Evolutionary conservation across 2,888 invertebrate species (phyloP).

Genomic region (Rotaria magnacalcarata): DNA sequence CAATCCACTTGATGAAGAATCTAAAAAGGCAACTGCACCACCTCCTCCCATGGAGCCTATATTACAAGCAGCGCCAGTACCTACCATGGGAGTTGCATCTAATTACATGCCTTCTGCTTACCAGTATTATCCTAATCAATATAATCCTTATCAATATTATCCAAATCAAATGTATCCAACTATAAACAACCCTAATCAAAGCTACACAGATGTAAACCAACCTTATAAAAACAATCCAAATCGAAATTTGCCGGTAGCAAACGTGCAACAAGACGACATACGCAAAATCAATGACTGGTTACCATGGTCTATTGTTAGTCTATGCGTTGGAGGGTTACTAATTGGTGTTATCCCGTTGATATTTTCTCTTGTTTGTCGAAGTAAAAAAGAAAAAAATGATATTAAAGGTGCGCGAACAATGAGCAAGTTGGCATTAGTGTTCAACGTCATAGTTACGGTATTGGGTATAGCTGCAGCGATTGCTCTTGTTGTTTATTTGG

Average conservation of each 20-base stretch:
- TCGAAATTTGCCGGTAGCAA: background rate
- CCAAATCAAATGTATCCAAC: background rate
- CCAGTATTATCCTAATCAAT: background rate
- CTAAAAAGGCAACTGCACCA: background rate
- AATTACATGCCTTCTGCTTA: background rate
- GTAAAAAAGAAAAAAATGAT: background rate
- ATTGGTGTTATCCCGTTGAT: background rate
- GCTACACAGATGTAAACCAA: no score
- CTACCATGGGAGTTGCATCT: background rate
- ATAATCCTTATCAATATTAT: background rate
- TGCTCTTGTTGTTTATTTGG: background rate
- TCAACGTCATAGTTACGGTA: background rate
- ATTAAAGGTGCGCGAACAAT: background rate
- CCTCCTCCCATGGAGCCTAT: no score
- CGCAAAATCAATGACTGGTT: background rate
- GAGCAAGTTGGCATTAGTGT: background rate
- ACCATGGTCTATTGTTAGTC: background rate
- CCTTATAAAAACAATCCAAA: background rate
- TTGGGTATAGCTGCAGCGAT: background rate
- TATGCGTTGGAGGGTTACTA: background rate
- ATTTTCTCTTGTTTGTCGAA: background rate
- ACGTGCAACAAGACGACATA: background rate
- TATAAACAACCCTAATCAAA: no score
- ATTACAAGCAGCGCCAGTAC: background rate
- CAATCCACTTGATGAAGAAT: background rate